Base-by-base conservation (phyloP, 2,888 invertebrate genomes). In the Heliconius ethilla region DNA sequence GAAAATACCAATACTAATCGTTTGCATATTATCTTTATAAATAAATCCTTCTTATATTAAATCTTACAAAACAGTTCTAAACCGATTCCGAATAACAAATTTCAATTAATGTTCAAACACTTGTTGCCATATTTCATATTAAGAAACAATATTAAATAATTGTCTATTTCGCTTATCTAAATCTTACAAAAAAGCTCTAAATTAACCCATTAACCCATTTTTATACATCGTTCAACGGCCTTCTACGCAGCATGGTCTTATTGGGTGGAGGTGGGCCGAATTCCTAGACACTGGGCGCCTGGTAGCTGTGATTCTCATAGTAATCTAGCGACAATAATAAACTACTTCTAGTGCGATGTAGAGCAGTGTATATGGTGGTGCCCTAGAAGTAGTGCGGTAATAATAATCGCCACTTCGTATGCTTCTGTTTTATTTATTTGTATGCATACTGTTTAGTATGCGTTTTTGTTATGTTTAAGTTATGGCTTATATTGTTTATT, bases 171-270 rank as follows among this genome's bases (percentile, higher is more conserved):
- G 1, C 51, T 51, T 22, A 51, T 4, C 7, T 51, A 51, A 45
- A 51, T 55, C 7, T 55, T 22, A 55, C 55, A 55, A 55, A 55
- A 22, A 22, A 55, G 45, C 13, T 40, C 59, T 59, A n/a, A 59
- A 59, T 7, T 10, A 27, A 27, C 27, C 27, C 27, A 27, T 27
- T 27, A 27, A 22, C 22, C 59, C 59, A 59, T n/a, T 59, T 59
- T 4, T 89, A 97, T 79, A 98, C 97, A 89, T 98, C 97, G 87
- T 98, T 97, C 84, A 98, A 98, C 79, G 98, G 95, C 15, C 97
- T 97, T 83, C 96, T 33, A 0, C 97, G 97, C 0, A 97, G 97
- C 79, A 95, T 95, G 2, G 96, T 78, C 75, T 25, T 70, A n/a
- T 29, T 27, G 51, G 45, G 45, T 25, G 51, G 33, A 7, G 29